Percentiles rank a stretch among this genome's conserved stretches.
phyloP scores from a whole-genome alignment of 2,113 vertebrate species.

The Tapirus terrestris region DNA sequence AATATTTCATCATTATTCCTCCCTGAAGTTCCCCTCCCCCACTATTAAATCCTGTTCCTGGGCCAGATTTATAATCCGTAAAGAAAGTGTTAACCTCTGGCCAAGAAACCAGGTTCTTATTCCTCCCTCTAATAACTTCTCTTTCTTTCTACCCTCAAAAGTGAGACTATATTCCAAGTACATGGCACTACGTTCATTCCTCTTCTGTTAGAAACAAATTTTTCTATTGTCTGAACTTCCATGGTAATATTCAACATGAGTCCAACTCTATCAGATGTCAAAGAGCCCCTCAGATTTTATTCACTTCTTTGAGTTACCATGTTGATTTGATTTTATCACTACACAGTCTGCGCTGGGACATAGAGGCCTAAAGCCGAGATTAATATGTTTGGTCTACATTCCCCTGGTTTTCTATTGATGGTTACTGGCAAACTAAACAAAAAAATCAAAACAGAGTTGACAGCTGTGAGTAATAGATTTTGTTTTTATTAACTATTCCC shows the following conservation, averaged over 20 bases:
- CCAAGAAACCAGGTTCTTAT: not conserved
- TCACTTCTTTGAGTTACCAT: not conserved
- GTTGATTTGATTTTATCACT: not conserved
- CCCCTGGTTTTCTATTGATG: not conserved
- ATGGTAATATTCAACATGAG: not conserved
- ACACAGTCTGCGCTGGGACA: not conserved
- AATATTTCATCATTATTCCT: not conserved
- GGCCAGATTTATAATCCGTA: not conserved
- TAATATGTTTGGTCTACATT: not conserved
- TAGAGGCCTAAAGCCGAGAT: not conserved
- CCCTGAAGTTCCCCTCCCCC: not conserved
- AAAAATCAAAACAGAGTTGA: not conserved
- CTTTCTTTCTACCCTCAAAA: not conserved
- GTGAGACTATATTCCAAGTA: not conserved
- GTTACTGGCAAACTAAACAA: not conserved
- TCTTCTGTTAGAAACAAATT: not conserved
- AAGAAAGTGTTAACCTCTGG: not conserved
- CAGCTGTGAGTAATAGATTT: not conserved
- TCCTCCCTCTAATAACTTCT: not conserved
- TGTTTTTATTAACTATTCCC: not conserved
- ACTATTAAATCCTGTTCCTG: not conserved
- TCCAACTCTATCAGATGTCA: not conserved
- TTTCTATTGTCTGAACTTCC: not conserved
- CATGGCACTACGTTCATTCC: not conserved
- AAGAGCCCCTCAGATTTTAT: not conserved